These are phyloP conservation scores for Drosophila kambysellisi DNA, from an alignment of 2,888 invertebrate species.

Conservation along the genomic window DNA sequence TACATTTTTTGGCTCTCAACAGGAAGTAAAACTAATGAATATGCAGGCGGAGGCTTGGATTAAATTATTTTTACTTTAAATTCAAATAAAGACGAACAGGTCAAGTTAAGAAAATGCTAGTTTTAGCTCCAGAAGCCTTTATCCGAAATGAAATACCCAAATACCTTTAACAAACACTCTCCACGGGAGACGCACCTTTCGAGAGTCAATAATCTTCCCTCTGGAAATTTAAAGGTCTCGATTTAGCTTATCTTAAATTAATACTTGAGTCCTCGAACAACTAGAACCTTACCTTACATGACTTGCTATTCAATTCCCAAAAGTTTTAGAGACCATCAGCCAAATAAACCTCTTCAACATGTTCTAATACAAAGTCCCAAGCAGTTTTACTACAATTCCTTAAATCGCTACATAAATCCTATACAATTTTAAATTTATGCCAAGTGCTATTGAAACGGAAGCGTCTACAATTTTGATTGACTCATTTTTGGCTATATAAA, in stretches of 20 bases:
- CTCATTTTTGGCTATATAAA: neutral
- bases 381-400: neutral
- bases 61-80: slow-evolving; percentile 19
- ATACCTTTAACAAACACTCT: neutral
- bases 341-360: neutral
- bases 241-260: neutral
- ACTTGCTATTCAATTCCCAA: neutral
- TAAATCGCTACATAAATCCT: neutral
- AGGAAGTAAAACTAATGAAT: slow-evolving; percentile 52
- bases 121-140: neutral
- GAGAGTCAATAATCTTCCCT: neutral
- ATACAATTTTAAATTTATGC: neutral
- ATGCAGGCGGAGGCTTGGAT: slow-evolving; percentile 35
- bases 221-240: neutral
- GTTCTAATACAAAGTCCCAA: too few relatives aligned
- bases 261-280: neutral
- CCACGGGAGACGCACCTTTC: too few relatives aligned
- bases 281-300: neutral
- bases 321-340: neutral
- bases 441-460: neutral
- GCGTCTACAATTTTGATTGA: neutral
- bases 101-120: slow-evolving; percentile 2
- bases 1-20: slow-evolving; percentile 20
- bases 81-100: slow-evolving; percentile 1
- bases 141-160: neutral